Percentiles rank a stretch among this genome's conserved stretches.
phyloP scores from a whole-genome alignment of 2,113 vertebrate species.

The Motacilla alba region DNA sequence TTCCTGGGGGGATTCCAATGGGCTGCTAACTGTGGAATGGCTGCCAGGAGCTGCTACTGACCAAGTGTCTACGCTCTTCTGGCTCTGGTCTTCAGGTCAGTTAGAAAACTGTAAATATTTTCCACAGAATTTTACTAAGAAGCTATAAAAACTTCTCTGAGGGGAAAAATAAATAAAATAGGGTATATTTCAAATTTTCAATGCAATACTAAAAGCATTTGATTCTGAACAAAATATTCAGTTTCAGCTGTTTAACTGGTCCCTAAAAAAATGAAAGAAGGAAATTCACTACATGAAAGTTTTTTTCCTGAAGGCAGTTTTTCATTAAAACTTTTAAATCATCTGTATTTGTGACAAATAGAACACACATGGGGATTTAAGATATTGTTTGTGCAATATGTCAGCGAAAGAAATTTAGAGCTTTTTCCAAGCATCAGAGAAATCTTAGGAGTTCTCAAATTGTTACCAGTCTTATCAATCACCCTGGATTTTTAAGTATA shows the following conservation, averaged over 20 bases:
- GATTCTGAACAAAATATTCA: neutral
- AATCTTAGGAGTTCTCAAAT: neutral
- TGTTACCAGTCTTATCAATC: slow-evolving; percentile 32
- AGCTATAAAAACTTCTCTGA: neutral
- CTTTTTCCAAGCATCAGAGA: slow-evolving; percentile 41
- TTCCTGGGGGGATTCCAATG: slow-evolving; percentile 1
- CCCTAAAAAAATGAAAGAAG: neutral
- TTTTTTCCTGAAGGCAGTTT: neutral
- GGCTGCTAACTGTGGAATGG: slow-evolving; percentile 8
- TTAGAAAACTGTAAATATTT: neutral
- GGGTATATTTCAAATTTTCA: neutral
- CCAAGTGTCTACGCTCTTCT: neutral
- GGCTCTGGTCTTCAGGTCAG: neutral
- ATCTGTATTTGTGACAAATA: neutral
- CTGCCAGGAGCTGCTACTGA: slow-evolving; percentile 46
- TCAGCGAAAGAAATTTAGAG: slow-evolving; percentile 5
- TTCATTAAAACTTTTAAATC: slow-evolving; percentile 4
- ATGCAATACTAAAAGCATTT: neutral
- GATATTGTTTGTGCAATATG: slow-evolving; percentile 2
- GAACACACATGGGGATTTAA: slow-evolving; percentile 17
- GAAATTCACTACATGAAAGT: neutral
- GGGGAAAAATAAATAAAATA: neutral
- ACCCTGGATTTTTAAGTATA: neutral
- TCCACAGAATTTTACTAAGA: neutral
- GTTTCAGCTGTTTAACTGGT: neutral